Evolutionary conservation across 2,888 invertebrate genomes (phyloP).

Genomic region (Eulithis prunata): DNA sequence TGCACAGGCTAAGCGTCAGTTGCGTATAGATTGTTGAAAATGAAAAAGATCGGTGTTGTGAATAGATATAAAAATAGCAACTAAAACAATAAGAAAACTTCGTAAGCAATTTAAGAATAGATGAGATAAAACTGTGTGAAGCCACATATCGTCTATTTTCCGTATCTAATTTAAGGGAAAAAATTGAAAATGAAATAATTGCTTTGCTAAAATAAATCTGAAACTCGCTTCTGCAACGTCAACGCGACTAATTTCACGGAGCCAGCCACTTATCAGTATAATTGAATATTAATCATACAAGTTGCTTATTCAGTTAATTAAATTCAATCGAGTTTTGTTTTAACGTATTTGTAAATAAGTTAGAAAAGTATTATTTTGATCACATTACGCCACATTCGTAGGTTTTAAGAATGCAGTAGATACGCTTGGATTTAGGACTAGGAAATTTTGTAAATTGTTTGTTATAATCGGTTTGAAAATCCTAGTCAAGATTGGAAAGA

Average conservation of each 20-base stretch:
- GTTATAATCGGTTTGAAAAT: constrained; percentile 29
- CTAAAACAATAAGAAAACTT: too few relatives aligned
- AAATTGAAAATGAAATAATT: too few relatives aligned
- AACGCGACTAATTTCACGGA: too few relatives aligned
- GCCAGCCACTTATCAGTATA: too few relatives aligned
- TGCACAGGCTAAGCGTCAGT: not conserved
- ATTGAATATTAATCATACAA: too few relatives aligned
- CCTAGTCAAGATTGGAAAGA: constrained; percentile 63
- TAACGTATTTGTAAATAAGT: constrained; percentile 14
- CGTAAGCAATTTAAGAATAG: too few relatives aligned
- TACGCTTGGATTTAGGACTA: constrained; percentile 15
- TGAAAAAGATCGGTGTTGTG: not conserved
- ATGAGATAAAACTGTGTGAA: too few relatives aligned
- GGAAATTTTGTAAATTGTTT: constrained; percentile 6
- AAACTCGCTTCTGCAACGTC: too few relatives aligned
- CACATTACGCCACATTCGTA: not conserved
- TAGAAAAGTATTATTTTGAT: constrained; percentile 9
- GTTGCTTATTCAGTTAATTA: not conserved
- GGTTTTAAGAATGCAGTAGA: constrained; percentile 7
- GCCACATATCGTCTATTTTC: too few relatives aligned
- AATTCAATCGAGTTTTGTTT: not conserved
- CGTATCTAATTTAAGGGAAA: too few relatives aligned
- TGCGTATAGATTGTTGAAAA: not conserved
- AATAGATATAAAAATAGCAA: not conserved
- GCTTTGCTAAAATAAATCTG: too few relatives aligned